phyloP scores from a whole-genome alignment of 92 coral and sea anemone genomes.

The Porites cylindrica region DNA sequence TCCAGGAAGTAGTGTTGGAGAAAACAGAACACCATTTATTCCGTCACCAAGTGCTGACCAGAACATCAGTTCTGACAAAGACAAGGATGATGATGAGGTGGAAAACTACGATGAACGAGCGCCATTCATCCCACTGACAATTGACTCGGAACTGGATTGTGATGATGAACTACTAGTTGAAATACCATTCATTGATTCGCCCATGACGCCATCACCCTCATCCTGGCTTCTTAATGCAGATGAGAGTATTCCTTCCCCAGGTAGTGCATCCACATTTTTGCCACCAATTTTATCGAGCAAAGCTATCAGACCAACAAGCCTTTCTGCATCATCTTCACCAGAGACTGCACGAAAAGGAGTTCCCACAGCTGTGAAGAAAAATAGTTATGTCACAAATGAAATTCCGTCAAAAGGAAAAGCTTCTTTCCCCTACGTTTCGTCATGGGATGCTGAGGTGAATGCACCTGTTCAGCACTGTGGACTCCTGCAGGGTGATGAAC shows the following conservation, averaged over 20 bases:
- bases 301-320: constrained; percentile 15
- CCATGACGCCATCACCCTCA: constrained; percentile 66
- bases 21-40: constrained; percentile 42
- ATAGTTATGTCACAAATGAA: constrained; percentile 85
- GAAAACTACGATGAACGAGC: constrained; percentile 84
- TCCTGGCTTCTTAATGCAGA: constrained; percentile 79
- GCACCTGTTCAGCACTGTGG: constrained; percentile 84
- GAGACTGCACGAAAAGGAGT: constrained; percentile 50
- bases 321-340: constrained; percentile 63
- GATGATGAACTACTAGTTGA: constrained; percentile 80
- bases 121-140: constrained; percentile 94
- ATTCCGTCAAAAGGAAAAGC: constrained; percentile 63
- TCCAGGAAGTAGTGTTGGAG: constrained; percentile 11
- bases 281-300: constrained; percentile 3
- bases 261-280: constrained; percentile 14
- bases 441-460: constrained; percentile 87
- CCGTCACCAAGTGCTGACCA: constrained; percentile 67
- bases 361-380: constrained; percentile 64
- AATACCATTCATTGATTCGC: constrained; percentile 78
- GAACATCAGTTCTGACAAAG: constrained; percentile 23
- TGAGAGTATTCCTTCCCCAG: constrained; percentile 61
- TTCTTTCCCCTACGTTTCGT: constrained; percentile 74
- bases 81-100: constrained; percentile 55
- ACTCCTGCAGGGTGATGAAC: constrained; percentile 91
- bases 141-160: constrained; percentile 80